Base-by-base conservation (phyloP, 2,888 invertebrate species). In the Melinaea marsaeus region DNA sequence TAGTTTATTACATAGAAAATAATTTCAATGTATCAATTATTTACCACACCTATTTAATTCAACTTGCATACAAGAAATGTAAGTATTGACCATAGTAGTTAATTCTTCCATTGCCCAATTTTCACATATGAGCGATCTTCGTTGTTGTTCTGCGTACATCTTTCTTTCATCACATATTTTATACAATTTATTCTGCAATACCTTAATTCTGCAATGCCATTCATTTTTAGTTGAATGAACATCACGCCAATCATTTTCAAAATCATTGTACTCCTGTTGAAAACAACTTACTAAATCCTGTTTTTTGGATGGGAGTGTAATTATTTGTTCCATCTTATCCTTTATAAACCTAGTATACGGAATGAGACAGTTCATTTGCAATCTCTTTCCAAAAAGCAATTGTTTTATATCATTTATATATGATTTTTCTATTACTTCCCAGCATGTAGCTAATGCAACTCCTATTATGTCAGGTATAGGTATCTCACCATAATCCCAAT, bases 211-310 rank as follows among this genome's bases (percentile, higher is more conserved):
- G 68, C 92, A 92, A 71, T 94, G 93, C 80, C 94, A 86, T 79
- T 94, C 94, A 63, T 91, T 91, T 78, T 93, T 94, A 2, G 93
- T 83, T 64, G 92, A 89, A 69, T 84, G 80, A 62, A 93, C 86
- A 63, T 89, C 85, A 2, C 94, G 85, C 81, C 92, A 90, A 72
- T 93, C 92, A 64, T 88, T 83, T 69, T 92, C 92, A 66, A 94
- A 89, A 33, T 89, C 83, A 79, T 94, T 94, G 70, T 92, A 94
- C 42, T 88, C 81, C 46, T 80, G 85, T 78, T 94, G 94, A 75
- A 94, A 94, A 32, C 82, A 76, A 57, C 84, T 76, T 5, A 94
- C 85, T 65, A 92, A 75, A 60, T 90, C 86, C 75, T 93, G 93
- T 76, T 93, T 93, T n/a, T 79, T 74, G 66, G 93, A 93, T 0